These are phyloP conservation scores for Hapalemur alaotrensis DNA, from an alignment of 2,797 vertebrate species.

Conservation along the genomic window DNA sequence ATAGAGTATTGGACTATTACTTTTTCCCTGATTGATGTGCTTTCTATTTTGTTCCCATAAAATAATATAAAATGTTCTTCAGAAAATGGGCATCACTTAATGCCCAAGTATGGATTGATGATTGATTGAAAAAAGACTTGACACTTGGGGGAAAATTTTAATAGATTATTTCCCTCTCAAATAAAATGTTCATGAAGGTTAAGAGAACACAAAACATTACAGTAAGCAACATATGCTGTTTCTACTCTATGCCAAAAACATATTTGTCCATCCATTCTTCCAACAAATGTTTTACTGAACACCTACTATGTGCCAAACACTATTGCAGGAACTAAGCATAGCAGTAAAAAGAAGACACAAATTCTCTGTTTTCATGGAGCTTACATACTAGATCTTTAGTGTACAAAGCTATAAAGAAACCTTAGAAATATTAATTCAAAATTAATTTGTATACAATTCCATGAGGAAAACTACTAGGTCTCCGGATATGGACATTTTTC, in stretches of 20 bases:
- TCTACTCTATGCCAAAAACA: neutral
- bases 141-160: neutral
- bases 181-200: neutral
- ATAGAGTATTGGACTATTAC: neutral
- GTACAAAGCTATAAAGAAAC: neutral
- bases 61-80: slow-evolving; percentile 9
- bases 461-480: neutral
- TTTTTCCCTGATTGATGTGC: slow-evolving; percentile 3
- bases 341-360: neutral
- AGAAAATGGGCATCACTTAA: neutral
- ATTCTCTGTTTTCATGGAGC: neutral
- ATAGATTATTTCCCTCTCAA: neutral
- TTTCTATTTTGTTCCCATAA: slow-evolving; percentile 32
- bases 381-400: neutral
- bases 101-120: slow-evolving; percentile 6
- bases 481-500: neutral
- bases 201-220: neutral
- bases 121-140: slow-evolving; percentile 30
- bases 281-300: neutral
- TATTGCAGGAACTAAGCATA: neutral
- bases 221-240: neutral
- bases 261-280: neutral
- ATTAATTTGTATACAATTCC: neutral
- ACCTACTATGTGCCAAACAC: neutral
- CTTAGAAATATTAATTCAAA: neutral